Conservation (phyloP, 2,797 vertebrate species). For the Zenarchopterus dispar region DNA sequence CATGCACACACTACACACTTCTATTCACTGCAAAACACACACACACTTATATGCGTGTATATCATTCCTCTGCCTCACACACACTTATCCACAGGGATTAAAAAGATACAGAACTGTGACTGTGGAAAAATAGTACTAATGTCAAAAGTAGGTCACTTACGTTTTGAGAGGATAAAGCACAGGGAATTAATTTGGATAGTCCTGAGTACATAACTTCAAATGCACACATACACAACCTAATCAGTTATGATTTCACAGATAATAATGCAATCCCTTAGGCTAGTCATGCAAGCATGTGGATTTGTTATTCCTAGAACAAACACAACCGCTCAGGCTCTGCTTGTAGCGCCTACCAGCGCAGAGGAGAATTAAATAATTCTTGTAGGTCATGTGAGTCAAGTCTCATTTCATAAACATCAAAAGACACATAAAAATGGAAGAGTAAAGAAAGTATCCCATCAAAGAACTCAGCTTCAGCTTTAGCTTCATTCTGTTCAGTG, state of each 20-base stretch:
- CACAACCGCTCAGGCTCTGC: conserved; percentile 2
- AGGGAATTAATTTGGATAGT: conserved; percentile 72
- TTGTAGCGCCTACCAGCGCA: background rate
- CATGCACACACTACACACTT: conserved; percentile 30
- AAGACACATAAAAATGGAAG: conserved; percentile 18
- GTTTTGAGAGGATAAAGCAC: conserved; percentile 71
- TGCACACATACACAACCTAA: conserved; percentile 42
- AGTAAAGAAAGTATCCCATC: conserved; percentile 21
- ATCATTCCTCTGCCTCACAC: conserved; percentile 18
- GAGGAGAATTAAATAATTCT: background rate
- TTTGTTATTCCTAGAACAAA: conserved; percentile 56
- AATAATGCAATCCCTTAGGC: conserved; percentile 61
- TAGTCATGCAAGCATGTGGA: conserved; percentile 32
- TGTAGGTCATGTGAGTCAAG: conserved; percentile 15
- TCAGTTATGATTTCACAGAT: conserved; percentile 68
- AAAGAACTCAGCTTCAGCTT: conserved; percentile 28
- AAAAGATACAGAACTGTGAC: conserved; percentile 30
- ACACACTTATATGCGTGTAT: conserved; percentile 1
- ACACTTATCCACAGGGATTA: conserved; percentile 43
- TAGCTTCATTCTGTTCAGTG: conserved; percentile 37
- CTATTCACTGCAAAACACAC: background rate
- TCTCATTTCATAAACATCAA: conserved; percentile 25
- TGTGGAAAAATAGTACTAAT: conserved; percentile 57
- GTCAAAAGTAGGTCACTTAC: conserved; percentile 75
- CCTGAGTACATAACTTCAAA: conserved; percentile 59